phyloP scores from a whole-genome alignment of 2,113 vertebrate genomes.

The Aptenodytes forsteri region DNA sequence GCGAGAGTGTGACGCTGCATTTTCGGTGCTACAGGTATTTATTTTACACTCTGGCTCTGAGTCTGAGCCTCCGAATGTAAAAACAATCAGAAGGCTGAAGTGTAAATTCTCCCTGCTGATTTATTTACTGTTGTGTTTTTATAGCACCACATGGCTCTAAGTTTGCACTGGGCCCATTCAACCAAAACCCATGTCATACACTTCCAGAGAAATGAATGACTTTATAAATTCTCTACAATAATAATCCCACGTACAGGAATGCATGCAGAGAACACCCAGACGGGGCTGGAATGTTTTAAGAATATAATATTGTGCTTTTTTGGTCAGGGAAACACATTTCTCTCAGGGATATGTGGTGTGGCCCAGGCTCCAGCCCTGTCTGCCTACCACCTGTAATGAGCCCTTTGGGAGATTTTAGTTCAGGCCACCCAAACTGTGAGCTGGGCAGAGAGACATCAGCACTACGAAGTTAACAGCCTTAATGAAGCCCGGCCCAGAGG shows the following conservation, averaged over 20 bases:
- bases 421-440: slow-evolving; percentile 88
- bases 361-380: slow-evolving; percentile 77
- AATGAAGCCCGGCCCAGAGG: slow-evolving; percentile 56
- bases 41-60: slow-evolving; percentile 72
- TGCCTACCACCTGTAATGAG: slow-evolving; percentile 84
- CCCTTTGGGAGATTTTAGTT: slow-evolving; percentile 79
- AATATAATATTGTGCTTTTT: slow-evolving; percentile 78
- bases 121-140: slow-evolving; percentile 91
- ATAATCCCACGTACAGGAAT: slow-evolving; percentile 87
- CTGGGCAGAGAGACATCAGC: slow-evolving; percentile 60
- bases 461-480: slow-evolving; percentile 58
- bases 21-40: slow-evolving; percentile 69
- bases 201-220: slow-evolving; percentile 92
- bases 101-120: slow-evolving; percentile 84
- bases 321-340: slow-evolving; percentile 76
- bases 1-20: slow-evolving; percentile 47
- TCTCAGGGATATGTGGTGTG: slow-evolving; percentile 71
- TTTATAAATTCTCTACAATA: slow-evolving; percentile 91
- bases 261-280: slow-evolving; percentile 76
- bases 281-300: slow-evolving; percentile 75
- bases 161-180: slow-evolving; percentile 84
- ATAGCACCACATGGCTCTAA: slow-evolving; percentile 84
- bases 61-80: slow-evolving; percentile 72
- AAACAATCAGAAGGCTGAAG: slow-evolving; percentile 77
- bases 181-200: slow-evolving; percentile 89